phyloP scores from a whole-genome alignment of 2,888 invertebrate genomes.

The Amiota mariae region DNA sequence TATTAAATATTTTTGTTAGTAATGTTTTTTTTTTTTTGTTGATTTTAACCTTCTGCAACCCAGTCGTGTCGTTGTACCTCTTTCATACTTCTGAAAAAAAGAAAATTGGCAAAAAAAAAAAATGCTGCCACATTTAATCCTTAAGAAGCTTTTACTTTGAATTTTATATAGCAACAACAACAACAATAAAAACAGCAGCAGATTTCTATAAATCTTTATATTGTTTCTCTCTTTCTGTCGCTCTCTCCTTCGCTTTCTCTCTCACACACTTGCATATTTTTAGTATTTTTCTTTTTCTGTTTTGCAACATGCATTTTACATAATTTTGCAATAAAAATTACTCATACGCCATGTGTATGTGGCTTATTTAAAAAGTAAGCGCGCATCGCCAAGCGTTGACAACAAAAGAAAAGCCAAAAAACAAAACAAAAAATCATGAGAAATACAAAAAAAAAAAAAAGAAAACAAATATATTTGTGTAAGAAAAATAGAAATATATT shows the following conservation, averaged over 20 bases:
- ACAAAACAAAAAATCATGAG: conserved; percentile 12
- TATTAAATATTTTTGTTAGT: conserved; percentile 61
- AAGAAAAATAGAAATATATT: background rate
- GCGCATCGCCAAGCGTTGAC: background rate
- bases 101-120: conserved; percentile 39
- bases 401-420: conserved; percentile 29
- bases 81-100: background rate
- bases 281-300: background rate
- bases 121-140: conserved; percentile 67
- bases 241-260: conserved; percentile 2
- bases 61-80: background rate
- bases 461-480: too few relatives aligned
- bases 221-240: background rate
- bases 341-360: conserved; percentile 62
- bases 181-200: too few relatives aligned
- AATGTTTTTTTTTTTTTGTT: conserved; percentile 37
- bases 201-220: conserved; percentile 4
- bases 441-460: conserved; percentile 53
- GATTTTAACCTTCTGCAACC: conserved; percentile 27
- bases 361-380: conserved; percentile 26
- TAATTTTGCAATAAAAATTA: conserved; percentile 66
- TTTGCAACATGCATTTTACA: conserved; percentile 64
- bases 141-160: conserved; percentile 63
- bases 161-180: conserved; percentile 53
- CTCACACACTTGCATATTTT: background rate